Conservation (phyloP, 2,797 vertebrate genomes). For the Sphenodon punctatus region DNA sequence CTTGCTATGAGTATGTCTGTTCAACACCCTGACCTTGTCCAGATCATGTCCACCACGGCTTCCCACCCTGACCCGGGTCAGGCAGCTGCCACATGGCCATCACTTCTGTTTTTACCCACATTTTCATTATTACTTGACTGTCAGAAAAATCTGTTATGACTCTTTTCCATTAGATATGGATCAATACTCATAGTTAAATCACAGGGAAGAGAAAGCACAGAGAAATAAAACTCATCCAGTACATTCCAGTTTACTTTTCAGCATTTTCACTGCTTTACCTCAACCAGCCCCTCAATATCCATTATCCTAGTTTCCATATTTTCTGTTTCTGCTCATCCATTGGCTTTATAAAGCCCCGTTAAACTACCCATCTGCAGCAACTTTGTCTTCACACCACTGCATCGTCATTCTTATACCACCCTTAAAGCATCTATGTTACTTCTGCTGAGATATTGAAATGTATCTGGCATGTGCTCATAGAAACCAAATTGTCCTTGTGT, state of each 20-base stretch:
- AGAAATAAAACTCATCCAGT: not conserved
- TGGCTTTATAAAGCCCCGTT: conserved; percentile 36
- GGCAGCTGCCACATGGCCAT: too few relatives aligned
- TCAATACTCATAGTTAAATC: not conserved
- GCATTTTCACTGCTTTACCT: not conserved
- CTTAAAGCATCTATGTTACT: not conserved
- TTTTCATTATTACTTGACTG: not conserved
- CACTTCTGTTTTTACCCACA: too few relatives aligned
- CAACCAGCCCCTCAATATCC: not conserved
- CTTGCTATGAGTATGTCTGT: too few relatives aligned
- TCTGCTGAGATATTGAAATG: not conserved
- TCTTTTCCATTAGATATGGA: not conserved
- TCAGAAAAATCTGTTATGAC: not conserved
- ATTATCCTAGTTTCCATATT: not conserved
- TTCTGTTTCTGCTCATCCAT: not conserved
- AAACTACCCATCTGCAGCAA: not conserved
- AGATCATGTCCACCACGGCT: too few relatives aligned
- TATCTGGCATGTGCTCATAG: not conserved
- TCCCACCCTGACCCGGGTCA: too few relatives aligned
- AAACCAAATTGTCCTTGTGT: fast-evolving
- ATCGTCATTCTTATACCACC: not conserved
- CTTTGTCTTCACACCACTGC: not conserved
- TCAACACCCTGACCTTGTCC: too few relatives aligned
- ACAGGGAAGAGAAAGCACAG: not conserved
- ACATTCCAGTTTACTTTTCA: not conserved